Evolutionary conservation across 2,797 vertebrate genomes (phyloP).

Genomic region (Thamnophis elegans): DNA sequence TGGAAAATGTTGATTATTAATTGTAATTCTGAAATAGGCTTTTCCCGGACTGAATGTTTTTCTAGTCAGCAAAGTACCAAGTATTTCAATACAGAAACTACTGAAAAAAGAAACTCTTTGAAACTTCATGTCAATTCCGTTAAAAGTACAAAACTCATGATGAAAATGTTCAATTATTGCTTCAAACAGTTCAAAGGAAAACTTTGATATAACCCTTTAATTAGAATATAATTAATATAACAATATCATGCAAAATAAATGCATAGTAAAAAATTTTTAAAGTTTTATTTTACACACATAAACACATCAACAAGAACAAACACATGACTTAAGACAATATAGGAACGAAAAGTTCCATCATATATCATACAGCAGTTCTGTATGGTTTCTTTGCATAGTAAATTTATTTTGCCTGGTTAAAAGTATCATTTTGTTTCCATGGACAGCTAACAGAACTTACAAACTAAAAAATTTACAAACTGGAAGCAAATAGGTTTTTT

Average conservation of each 20-base stretch:
- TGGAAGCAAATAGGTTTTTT: background rate
- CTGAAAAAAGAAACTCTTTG: background rate
- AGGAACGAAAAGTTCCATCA: too few relatives aligned
- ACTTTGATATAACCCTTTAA: background rate
- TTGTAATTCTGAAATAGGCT: background rate
- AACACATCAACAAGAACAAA: too few relatives aligned
- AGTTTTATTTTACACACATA: too few relatives aligned
- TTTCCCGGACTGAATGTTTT: background rate
- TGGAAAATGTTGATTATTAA: background rate
- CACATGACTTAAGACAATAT: too few relatives aligned
- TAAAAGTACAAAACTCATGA: background rate
- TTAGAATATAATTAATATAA: background rate
- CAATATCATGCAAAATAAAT: background rate
- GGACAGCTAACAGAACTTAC: background rate
- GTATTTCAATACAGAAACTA: background rate
- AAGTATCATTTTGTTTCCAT: background rate
- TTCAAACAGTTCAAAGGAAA: background rate
- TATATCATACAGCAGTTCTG: too few relatives aligned
- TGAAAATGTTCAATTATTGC: background rate
- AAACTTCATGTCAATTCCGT: background rate
- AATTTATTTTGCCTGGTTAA: background rate
- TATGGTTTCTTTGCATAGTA: too few relatives aligned
- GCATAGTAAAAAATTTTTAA: too few relatives aligned
- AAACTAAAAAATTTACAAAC: background rate
- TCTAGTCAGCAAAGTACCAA: background rate